A percentile compares a stretch with the other conserved stretches of the same genome.
Conservation (phyloP, 2,888 invertebrate species). For the Hirtodrosophila trivittata region DNA sequence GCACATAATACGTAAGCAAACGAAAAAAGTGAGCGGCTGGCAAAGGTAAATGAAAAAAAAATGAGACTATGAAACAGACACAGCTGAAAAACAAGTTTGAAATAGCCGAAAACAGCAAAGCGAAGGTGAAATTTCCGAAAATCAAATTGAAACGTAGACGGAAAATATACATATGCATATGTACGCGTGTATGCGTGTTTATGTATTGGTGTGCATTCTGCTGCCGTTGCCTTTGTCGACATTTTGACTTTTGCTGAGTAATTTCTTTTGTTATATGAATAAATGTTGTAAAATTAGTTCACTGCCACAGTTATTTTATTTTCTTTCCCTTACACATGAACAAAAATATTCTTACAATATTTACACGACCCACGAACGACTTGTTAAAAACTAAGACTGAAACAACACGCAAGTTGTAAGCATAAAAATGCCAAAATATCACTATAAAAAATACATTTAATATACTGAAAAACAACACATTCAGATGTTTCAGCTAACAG, state of each 20-base stretch:
- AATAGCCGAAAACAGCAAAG: constrained; percentile 79
- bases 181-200: constrained; percentile 30
- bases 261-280: constrained; percentile 11
- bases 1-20: constrained; percentile 78
- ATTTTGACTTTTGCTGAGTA: constrained; percentile 8
- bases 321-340: constrained; percentile 15
- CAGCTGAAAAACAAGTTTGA: constrained; percentile 77
- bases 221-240: constrained; percentile 27
- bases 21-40: constrained; percentile 75
- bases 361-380: constrained; percentile 65
- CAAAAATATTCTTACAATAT: constrained; percentile 55
- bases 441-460: constrained; percentile 14
- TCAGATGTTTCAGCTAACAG: constrained; percentile 5
- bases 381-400: constrained; percentile 54
- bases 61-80: constrained; percentile 71
- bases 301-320: constrained; percentile 21
- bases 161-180: constrained; percentile 72
- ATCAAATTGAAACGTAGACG: constrained; percentile 79
- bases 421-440: constrained; percentile 22
- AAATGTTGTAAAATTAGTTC: constrained; percentile 9
- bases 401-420: constrained; percentile 2
- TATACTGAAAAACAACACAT: constrained; percentile 39
- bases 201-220: constrained; percentile 48
- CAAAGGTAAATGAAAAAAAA: constrained; percentile 59
- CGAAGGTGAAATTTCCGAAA: constrained; percentile 76